Percentiles rank a stretch among this genome's conserved stretches.
These are phyloP conservation scores for Anisognathus igniventris DNA, from an alignment of 2,797 vertebrate species.

Conservation along the genomic window DNA sequence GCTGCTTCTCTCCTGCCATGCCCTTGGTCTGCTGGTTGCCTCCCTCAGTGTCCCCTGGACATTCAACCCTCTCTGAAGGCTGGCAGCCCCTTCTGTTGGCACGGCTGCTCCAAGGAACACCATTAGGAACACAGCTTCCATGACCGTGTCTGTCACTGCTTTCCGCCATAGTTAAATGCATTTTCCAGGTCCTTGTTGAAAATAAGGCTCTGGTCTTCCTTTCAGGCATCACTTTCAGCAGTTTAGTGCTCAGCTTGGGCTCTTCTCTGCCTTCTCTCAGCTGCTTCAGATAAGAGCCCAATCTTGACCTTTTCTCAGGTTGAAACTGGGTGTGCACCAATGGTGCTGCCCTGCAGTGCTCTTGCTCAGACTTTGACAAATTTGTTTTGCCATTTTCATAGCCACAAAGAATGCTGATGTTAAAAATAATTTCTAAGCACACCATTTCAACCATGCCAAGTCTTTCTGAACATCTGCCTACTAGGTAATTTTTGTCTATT, in stretches of 20 bases:
- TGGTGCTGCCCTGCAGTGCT: fast-evolving
- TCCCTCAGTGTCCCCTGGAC: not conserved
- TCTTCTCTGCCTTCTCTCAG: not conserved
- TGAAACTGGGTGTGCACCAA: not conserved
- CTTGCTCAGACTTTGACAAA: not conserved
- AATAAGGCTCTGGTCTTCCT: not conserved
- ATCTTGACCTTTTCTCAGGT: not conserved
- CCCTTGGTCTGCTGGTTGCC: not conserved
- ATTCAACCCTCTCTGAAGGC: not conserved
- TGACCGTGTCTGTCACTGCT: not conserved
- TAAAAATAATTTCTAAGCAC: not conserved
- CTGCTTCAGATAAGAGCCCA: not conserved
- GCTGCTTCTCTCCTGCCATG: not conserved
- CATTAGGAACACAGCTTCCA: not conserved
- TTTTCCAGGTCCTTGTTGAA: not conserved
- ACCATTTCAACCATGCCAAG: not conserved
- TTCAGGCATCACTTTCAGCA: not conserved
- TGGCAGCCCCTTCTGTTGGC: not conserved
- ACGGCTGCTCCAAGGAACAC: fast-evolving
- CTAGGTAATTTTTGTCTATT: not conserved
- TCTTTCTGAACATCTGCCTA: not conserved
- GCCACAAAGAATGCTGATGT: not conserved
- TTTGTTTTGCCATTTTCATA: not conserved
- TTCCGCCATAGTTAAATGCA: not conserved
- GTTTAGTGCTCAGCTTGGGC: not conserved